Base-by-base conservation (phyloP, 2,888 invertebrate genomes). In the Campopleginae sp. region DNA sequence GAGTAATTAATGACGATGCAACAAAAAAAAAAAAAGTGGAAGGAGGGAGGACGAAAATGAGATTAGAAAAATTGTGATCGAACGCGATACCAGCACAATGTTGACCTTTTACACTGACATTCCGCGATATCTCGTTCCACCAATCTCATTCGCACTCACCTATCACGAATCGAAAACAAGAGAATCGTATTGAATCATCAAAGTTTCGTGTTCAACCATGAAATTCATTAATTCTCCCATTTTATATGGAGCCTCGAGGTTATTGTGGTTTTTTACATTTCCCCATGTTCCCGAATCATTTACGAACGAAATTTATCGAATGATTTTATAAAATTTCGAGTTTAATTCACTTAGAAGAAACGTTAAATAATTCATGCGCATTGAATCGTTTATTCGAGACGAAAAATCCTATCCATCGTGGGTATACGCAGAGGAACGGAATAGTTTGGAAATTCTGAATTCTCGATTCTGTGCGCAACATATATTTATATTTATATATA, bases 391-490 rank as follows among this genome's bases (percentile, higher is more conserved):
- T 44, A 79, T 71, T 44, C 27, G 14, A 61, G 14, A 48, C 38
- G 78, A 44, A 79, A 58, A 19, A 58, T 70, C 46, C 54, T 42
- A 14, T 19, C 27, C 54, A 42, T 27, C 31, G 65, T 27, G 58
- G 12, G 54, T 66, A 68, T 33, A 78, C 54, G 79, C 46, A 61
- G 74, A 80, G 75, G 68, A 79, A 80, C 51, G 85, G 82, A 87
- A 86, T 85, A 82, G 86, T 76, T 66, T 68, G 75, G 58, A 78
- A 72, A 76, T 66, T 66, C 38, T 61, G 74, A 74, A 68, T 80
- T 84, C 75, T 78, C 61, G 65, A 66, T 48, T 66, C 42, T 46
- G 31, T 63, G 58, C n/a, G 3, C 14, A 23, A 14, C 23, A 17
- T 33, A 27, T 71, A 58, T 23, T 54, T 38, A 54, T 54, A 17